phyloP scores from a whole-genome alignment of 1,140 invertebrate species.

The Leptinotarsa undecemlineata region DNA sequence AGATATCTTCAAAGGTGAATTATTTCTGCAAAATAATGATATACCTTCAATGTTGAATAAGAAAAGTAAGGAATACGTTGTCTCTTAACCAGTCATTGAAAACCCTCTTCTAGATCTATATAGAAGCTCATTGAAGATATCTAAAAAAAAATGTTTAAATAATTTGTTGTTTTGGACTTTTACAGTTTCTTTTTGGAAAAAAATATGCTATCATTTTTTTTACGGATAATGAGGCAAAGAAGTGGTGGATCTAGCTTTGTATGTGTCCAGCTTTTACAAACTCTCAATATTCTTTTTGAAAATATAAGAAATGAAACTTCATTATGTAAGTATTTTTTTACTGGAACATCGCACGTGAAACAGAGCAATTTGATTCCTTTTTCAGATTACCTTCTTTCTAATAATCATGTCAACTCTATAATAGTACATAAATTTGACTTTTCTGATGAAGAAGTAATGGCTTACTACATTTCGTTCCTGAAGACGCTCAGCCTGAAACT shows the following conservation, averaged over 20 bases:
- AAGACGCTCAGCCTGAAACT: conserved; percentile 98
- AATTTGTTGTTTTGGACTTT: conserved; percentile 40
- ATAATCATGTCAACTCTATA: conserved; percentile 99
- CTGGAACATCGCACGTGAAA: too few relatives aligned
- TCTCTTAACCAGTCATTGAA: too few relatives aligned
- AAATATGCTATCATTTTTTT: conserved; percentile 98
- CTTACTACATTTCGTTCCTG: conserved; percentile 98
- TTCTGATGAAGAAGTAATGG: conserved; percentile 99
- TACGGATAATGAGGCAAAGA: conserved; percentile 96
- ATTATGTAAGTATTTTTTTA: conserved; percentile 79
- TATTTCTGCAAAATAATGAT: too few relatives aligned
- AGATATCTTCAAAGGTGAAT: too few relatives aligned
- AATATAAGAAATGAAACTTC: conserved; percentile 99
- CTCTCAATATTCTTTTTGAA: conserved; percentile 98
- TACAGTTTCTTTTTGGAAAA: conserved; percentile 97
- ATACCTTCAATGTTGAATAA: too few relatives aligned
- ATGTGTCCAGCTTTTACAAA: conserved; percentile 96
- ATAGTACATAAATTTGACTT: conserved; percentile 99
- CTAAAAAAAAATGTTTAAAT: too few relatives aligned
- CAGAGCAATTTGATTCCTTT: conserved; percentile 45
- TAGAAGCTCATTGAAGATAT: too few relatives aligned
- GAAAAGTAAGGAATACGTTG: too few relatives aligned
- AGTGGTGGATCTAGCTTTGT: conserved; percentile 91
- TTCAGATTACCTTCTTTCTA: conserved; percentile 97
- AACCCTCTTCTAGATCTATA: too few relatives aligned